Percentiles rank a stretch among this genome's conserved stretches.
These are phyloP conservation scores for Leucosticte australis DNA, from an alignment of 2,113 vertebrate genomes.

Conservation along the genomic window DNA sequence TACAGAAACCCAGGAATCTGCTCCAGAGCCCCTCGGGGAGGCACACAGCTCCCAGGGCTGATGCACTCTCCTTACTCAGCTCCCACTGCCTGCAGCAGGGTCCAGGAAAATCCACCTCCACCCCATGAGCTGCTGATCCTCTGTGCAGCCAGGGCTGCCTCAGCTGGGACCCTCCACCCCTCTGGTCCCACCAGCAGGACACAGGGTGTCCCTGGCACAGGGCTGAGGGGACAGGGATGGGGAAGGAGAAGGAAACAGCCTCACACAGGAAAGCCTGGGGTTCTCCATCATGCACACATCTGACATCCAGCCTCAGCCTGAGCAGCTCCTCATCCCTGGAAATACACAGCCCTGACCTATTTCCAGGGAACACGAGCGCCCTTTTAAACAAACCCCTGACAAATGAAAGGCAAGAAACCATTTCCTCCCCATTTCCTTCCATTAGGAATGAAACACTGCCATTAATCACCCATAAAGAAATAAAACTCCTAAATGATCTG, in stretches of 20 bases:
- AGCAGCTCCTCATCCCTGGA: background rate
- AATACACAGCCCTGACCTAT: background rate
- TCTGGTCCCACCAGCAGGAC: rapidly evolving
- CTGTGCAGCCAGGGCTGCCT: background rate
- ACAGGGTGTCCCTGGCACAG: background rate
- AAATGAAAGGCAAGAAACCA: conserved; percentile 44
- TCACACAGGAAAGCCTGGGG: background rate
- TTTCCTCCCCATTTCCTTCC: conserved; percentile 59
- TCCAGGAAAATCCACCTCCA: background rate
- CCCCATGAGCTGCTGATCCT: background rate
- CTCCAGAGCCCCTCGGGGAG: rapidly evolving
- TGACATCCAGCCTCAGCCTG: background rate
- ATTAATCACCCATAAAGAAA: conserved; percentile 51
- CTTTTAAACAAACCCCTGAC: conserved; percentile 39
- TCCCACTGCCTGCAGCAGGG: rapidly evolving
- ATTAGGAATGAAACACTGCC: background rate
- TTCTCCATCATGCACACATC: background rate
- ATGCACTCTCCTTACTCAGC: background rate
- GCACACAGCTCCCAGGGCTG: background rate
- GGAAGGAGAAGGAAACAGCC: background rate
- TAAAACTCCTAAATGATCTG: background rate
- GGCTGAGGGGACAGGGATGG: background rate
- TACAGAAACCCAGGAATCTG: background rate
- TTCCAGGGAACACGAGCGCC: background rate
- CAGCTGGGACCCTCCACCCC: background rate